Conservation (phyloP, 30 jellyfish, hydroid and myxozoan genomes). For the Cassiopea andromeda region DNA sequence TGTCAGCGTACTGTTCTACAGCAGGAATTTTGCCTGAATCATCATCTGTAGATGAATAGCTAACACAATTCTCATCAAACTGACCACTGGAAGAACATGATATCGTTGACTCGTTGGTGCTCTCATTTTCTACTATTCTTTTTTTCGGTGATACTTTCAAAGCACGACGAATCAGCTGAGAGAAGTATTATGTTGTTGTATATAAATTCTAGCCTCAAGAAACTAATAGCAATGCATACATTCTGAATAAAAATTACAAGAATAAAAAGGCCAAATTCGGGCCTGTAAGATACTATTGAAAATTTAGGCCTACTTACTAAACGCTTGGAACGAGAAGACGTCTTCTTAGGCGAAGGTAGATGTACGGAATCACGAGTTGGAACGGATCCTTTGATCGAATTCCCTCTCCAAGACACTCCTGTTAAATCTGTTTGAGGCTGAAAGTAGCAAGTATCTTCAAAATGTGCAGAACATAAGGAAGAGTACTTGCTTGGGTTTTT, state of each 20-base stretch:
- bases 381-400: slow-evolving; percentile 29
- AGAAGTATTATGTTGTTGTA: background rate
- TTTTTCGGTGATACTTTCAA: background rate
- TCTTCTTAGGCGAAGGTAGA: slow-evolving; percentile 36
- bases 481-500: slow-evolving; percentile 34
- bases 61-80: background rate
- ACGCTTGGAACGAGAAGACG: slow-evolving; percentile 21
- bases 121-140: background rate
- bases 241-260: background rate
- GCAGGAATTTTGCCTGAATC: background rate
- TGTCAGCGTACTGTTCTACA: background rate
- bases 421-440: slow-evolving; percentile 36
- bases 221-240: background rate
- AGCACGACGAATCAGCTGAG: background rate
- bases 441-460: slow-evolving; percentile 26
- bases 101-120: background rate
- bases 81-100: background rate
- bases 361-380: slow-evolving; percentile 49
- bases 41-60: background rate
- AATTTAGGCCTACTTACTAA: background rate
- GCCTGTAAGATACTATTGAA: background rate
- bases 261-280: background rate
- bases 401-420: slow-evolving; percentile 30
- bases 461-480: slow-evolving; percentile 50
- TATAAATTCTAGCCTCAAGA: background rate